phyloP scores from a whole-genome alignment of 2,113 vertebrate genomes.

The Triplophysa rosa region DNA sequence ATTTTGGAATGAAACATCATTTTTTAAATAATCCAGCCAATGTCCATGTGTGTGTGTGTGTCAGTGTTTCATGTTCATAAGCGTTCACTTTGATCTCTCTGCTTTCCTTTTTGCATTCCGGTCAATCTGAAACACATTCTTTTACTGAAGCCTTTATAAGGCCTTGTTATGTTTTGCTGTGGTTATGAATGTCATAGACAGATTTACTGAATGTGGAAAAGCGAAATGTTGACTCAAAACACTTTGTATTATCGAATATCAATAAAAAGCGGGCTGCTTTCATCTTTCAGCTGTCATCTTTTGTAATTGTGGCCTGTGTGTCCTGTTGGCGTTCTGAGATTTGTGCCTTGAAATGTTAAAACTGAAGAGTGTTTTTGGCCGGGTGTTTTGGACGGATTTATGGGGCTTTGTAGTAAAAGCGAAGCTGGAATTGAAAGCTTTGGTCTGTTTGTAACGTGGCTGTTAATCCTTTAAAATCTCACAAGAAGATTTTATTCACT shows the following conservation, averaged over 20 bases:
- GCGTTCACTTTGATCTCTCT: conserved; percentile 5
- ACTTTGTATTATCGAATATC: no score
- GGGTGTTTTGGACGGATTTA: conserved; percentile 38
- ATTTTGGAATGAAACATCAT: no score
- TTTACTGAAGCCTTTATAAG: conserved; percentile 47
- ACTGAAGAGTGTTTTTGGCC: conserved; percentile 24
- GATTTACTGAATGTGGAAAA: conserved; percentile 26
- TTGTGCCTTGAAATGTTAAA: conserved; percentile 16
- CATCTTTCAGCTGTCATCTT: neutral
- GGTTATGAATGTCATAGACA: neutral
- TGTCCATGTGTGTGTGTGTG: conserved; percentile 8
- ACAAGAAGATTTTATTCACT: neutral
- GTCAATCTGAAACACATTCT: conserved; percentile 45
- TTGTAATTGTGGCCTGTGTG: neutral
- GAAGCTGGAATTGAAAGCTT: conserved; percentile 38
- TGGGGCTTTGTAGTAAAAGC: conserved; percentile 19
- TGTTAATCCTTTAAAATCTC: conserved; percentile 46
- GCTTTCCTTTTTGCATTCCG: conserved; percentile 5
- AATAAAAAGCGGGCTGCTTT: no score
- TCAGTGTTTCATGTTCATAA: neutral
- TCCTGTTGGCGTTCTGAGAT: neutral
- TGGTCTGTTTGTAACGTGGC: conserved; percentile 36
- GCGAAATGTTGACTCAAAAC: no score
- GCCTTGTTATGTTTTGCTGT: conserved; percentile 33
- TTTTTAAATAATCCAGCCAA: no score